Conservation (phyloP, 1,140 invertebrate genomes). For the Halesus radiatus region DNA sequence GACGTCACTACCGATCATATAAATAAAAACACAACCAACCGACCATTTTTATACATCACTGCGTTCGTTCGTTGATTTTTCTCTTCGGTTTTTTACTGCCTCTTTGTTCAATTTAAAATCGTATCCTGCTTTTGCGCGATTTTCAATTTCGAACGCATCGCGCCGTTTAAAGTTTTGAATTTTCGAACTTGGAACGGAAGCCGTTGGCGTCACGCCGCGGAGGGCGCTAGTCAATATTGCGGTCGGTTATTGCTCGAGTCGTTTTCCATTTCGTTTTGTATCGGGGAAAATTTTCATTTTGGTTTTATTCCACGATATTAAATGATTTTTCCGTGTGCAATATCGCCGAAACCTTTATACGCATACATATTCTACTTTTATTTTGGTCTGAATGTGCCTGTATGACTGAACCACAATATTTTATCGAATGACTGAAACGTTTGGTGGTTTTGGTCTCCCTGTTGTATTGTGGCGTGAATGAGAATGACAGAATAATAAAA, state of each 20-base stretch:
- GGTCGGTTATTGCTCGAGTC: neutral
- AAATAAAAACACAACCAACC: neutral
- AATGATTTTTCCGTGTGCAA: neutral
- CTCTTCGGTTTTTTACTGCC: neutral
- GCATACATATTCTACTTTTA: no score
- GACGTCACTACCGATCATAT: neutral
- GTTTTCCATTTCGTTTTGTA: conserved; percentile 8
- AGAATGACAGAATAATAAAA: no score
- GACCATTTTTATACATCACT: no score
- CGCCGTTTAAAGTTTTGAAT: conserved; percentile 2
- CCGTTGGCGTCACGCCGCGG: neutral
- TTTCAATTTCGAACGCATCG: conserved; percentile 26
- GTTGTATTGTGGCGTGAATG: no score
- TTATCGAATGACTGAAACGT: no score
- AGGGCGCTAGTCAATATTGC: conserved; percentile 1
- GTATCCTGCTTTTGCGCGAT: neutral
- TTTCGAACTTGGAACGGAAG: conserved; percentile 13
- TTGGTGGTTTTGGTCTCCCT: no score
- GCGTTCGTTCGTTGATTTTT: neutral
- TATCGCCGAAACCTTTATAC: neutral
- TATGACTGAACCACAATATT: no score
- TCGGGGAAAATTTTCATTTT: neutral
- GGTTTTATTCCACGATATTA: neutral
- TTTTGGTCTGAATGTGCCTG: no score
- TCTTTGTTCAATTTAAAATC: neutral